These are phyloP conservation scores for Cydia fagiglandana DNA, from an alignment of 1,140 invertebrate genomes.

Conservation along the genomic window DNA sequence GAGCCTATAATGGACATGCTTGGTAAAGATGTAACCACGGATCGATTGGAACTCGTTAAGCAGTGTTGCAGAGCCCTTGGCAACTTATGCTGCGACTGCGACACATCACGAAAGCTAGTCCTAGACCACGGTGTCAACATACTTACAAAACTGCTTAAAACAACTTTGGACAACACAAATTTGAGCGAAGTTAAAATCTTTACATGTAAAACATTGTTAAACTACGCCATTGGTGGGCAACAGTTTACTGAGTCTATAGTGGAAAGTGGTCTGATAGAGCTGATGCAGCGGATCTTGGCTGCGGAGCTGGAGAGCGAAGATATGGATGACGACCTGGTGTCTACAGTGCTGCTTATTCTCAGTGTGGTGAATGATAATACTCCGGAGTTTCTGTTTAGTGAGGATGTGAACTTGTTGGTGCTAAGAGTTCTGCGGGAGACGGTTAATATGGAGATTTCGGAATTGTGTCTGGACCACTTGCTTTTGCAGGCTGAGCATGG, in stretches of 20 bases:
- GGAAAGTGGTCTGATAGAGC: constrained; percentile 83
- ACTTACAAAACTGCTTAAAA: constrained; percentile 74
- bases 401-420: constrained; percentile 80
- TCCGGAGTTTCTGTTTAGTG: constrained; percentile 79
- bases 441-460: constrained; percentile 84
- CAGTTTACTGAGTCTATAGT: constrained; percentile 83
- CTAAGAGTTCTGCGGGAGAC: constrained; percentile 82
- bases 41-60: constrained; percentile 81
- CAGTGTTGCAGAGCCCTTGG: constrained; percentile 90
- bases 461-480: constrained; percentile 87
- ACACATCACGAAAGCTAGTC: constrained; percentile 83
- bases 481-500: constrained; percentile 87
- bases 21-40: constrained; percentile 53
- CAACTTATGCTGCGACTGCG: constrained; percentile 94
- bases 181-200: constrained; percentile 69
- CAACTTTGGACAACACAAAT: constrained; percentile 48
- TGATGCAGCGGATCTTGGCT: constrained; percentile 76
- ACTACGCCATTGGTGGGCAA: constrained; percentile 88
- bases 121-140: constrained; percentile 81
- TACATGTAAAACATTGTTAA: constrained; percentile 84
- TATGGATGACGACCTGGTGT: constrained; percentile 71
- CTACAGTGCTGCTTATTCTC: constrained; percentile 85
- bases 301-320: constrained; percentile 59
- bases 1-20: constrained; percentile 80
- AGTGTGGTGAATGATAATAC: constrained; percentile 87